Evolutionary conservation across 2,113 vertebrate species (phyloP), one percentile per base, ranked within the genome.

Genomic region (Pterocles burchelli): DNA sequence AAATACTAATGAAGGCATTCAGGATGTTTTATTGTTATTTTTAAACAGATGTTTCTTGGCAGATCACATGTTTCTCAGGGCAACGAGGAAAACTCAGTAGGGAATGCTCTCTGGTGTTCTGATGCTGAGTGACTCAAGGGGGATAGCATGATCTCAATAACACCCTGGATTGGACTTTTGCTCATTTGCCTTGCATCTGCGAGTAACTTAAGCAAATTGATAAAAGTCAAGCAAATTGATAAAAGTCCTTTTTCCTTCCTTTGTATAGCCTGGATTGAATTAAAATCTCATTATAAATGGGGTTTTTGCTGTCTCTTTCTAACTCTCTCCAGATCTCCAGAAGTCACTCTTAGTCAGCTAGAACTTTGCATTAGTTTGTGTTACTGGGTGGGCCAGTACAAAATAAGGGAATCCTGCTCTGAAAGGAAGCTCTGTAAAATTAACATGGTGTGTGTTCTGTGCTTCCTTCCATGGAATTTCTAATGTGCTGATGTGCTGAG

Each of bases 201-300:
- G 31, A 87, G 21, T 28, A 72, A 81, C 61, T 85, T 68, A 7
- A 84, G 21, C 13, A 89, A 84, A 78, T 36, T 67, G 61, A 75
- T 92, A 67, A 52, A 78, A 31, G 45, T 59, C 16, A 7, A 84
- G 21, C 13, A 89, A 84, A 78, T 36, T 67, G 61, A 75, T 92
- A 67, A 52, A 78, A 31, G 45, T 59, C 16, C 9, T 45, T 75
- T 86, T 88, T 38, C 11, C 45, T 92, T 92, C 31, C 31, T 72
- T 57, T 75, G 2, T 31, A 49, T 57, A 12, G 9, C 21, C 91
- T 87, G 87, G 19, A 46, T 72, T 85, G n/a, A 78, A 78, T 95
- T 90, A 95, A 95, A 91, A 89, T 92, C 68, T 75, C 73, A 65
- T 93, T 89, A 61, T 26, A 89, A 45, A 51, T 61, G 25, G 28